Evolutionary conservation across 1,140 invertebrate genomes (phyloP).

Genomic region (Lysiphlebus fabarum): DNA sequence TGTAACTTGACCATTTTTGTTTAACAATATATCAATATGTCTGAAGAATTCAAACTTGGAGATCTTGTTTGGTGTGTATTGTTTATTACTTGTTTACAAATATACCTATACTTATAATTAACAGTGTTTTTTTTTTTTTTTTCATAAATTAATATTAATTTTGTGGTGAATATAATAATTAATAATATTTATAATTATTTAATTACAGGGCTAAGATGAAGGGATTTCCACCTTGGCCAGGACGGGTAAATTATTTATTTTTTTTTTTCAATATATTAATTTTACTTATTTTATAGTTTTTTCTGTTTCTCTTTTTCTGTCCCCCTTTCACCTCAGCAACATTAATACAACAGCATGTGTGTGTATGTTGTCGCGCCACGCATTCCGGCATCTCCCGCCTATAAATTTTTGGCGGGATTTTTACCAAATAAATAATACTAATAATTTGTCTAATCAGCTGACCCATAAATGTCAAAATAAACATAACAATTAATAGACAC

Average conservation of each 20-base stretch:
- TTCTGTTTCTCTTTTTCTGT: too few species aligned
- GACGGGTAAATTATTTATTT: conserved; percentile 72
- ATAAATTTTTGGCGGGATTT: conserved; percentile 35
- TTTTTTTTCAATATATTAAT: conserved; percentile 31
- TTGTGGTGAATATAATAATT: too few species aligned
- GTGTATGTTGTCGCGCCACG: conserved; percentile 15
- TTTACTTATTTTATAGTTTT: conserved; percentile 26
- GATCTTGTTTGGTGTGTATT: conserved; percentile 72
- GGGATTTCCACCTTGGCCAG: conserved; percentile 90
- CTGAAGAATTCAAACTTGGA: conserved; percentile 65
- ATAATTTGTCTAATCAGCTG: too few species aligned
- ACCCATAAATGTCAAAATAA: too few species aligned
- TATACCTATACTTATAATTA: too few species aligned
- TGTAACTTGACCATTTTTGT: conserved; percentile 13
- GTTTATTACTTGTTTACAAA: too few species aligned
- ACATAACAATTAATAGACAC: too few species aligned
- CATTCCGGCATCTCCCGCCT: conserved; percentile 26
- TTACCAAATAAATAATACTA: not conserved
- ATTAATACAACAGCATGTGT: too few species aligned
- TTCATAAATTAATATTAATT: too few species aligned
- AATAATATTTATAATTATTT: conserved; percentile 39
- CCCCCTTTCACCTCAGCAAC: not conserved
- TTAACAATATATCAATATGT: conserved; percentile 51
- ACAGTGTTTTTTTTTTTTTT: too few species aligned
- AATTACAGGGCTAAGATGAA: conserved; percentile 92